Base-by-base conservation (phyloP, 1,140 invertebrate genomes). In the Drosophila sechellia region DNA sequence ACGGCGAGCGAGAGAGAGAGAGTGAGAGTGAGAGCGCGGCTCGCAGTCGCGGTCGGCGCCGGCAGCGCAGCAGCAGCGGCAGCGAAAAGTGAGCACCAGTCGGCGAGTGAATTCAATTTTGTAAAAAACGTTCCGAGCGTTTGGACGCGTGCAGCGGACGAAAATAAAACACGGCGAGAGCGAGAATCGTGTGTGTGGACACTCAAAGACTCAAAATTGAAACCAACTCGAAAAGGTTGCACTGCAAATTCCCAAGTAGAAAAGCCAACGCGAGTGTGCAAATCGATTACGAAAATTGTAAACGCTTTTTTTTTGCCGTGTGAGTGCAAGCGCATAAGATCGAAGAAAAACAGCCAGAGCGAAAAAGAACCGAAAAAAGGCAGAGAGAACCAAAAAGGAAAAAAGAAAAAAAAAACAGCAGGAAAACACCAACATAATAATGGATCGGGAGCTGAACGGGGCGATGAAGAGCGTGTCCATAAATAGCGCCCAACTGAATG, bases 381-480 rank as follows among this genome's bases (percentile, higher is more conserved):
- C 6, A 27, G 27, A 27, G 27, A 6, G 27, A 6, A 22, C 3
- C 20, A 22, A 22, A 22, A 22, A 22, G 3, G 20, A 22, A 22
- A 22, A 22, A 22, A 22, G 20, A 22, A 34, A 70, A 54, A 54
- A 52, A 15, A 52, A 61, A 34, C 37, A 57, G 27, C 1, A 31
- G 31, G 8, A 31, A 31, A 31, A 31, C 31, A 31, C 31, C 31
- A 31, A 10, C 8, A 31, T 81, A 69, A 66, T 39, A 72, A 90
- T 90, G 86, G 86, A 91, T 77, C 90, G 90, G 78, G 83, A 91
- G 76, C 79, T 91, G 70, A 91, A 91, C 80, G 90, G 86, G 57
- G 86, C 90, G 65, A 91, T 91, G 90, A 79, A 85, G 74, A 90
- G 77, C 79, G 77, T 89, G 42, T 89, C 90, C 81, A 91, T 91